Conservation (phyloP, 1,140 invertebrate genomes). For the Potamilus streckersoni region DNA sequence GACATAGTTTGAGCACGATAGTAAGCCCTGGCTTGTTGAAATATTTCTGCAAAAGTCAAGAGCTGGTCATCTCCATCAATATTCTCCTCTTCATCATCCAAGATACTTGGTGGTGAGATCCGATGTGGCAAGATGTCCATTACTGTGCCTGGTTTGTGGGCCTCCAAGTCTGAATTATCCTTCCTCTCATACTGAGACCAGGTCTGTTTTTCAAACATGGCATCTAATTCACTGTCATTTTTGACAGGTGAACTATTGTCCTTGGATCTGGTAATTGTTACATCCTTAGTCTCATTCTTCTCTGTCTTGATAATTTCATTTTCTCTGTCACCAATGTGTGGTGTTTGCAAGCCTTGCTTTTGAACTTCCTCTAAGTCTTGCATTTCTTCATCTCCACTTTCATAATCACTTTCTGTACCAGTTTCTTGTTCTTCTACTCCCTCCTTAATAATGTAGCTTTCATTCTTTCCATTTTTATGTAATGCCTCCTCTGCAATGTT, state of each 20-base stretch:
- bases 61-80: conserved; percentile 11
- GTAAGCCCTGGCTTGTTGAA: conserved; percentile 1
- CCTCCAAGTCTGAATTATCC: too few species aligned
- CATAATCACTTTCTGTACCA: conserved; percentile 34
- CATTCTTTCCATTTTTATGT: conserved; percentile 15
- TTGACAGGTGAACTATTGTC: too few species aligned
- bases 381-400: conserved; percentile 21
- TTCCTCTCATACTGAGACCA: too few species aligned
- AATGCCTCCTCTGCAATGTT: conserved; percentile 16
- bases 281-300: not conserved
- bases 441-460: conserved; percentile 20
- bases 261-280: not conserved
- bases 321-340: not conserved
- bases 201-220: too few species aligned
- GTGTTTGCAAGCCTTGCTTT: conserved; percentile 5
- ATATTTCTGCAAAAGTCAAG: conserved; percentile 8
- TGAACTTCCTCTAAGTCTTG: conserved; percentile 1
- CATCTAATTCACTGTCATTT: not conserved
- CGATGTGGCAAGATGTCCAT: too few species aligned
- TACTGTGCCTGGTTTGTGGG: too few species aligned
- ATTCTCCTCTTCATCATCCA: conserved; percentile 22
- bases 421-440: conserved; percentile 35
- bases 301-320: not conserved
- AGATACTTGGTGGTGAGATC: not conserved
- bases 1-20: conserved; percentile 7